Evolutionary conservation across 2,888 invertebrate species (phyloP), one percentile per base, ranked within the genome.

Genomic region (Neoascia interrupta): DNA sequence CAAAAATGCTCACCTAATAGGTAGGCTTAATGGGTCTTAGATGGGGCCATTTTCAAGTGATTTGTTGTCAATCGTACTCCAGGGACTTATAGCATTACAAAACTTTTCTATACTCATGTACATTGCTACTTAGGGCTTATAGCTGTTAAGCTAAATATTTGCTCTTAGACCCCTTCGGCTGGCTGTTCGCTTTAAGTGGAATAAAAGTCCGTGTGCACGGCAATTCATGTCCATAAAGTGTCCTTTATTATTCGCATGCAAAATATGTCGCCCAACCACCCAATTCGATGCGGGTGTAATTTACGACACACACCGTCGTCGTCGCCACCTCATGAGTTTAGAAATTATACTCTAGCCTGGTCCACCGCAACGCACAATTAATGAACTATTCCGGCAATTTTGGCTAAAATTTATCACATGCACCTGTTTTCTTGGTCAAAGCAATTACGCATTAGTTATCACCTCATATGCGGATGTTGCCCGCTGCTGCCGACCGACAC

Each of bases 351-450:
- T 61, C 36, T n/a, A n/a, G n/a, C 43, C 66, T 61, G 79, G 79
- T 79, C 66, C 26, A 79, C 79, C 79, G 68, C 79, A 79, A 68
- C 73, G 73, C 47, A 69, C 73, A 73, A 79, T 73, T 79, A 79
- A 79, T 79, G 79, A 79, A 79, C 73, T 79, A 79, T 70, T 68
- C 73, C 45, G 73, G 79, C 66, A 73, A 79, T 79, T 79, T 79
- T 58, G 79, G 79, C 51, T 61, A 51, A 73, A 79, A 79, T 79
- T 73, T 79, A 79, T 79, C 61, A 61, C 79, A 73, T 79, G 79
- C 79, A 79, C 79, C 79, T 79, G 79, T 79, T 79, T 73, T 73
- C 79, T 79, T 79, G 79, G 79, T 79, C 73, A 79, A 72, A 72
- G 72, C 76, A 70, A 76, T 76, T 76, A 72, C 60, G 72, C 72